A percentile compares a stretch with the other conserved stretches of the same genome.
These are phyloP conservation scores for Cylas formicarius DNA, from an alignment of 1,140 invertebrate species.

Conservation along the genomic window DNA sequence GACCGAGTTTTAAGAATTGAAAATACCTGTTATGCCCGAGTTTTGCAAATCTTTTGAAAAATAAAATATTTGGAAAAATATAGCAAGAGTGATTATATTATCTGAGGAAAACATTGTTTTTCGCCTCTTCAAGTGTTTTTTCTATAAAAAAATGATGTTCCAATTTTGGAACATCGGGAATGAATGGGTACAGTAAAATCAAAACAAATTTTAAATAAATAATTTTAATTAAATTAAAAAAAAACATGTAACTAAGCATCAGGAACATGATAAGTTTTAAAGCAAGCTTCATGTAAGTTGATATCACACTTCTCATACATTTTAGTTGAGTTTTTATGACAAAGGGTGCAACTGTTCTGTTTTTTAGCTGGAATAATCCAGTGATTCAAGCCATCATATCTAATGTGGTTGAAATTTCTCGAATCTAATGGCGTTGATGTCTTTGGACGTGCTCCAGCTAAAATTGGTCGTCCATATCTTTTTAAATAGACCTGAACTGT, in stretches of 20 bases:
- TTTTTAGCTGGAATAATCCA: slow-evolving; percentile 13
- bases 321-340: slow-evolving; percentile 9
- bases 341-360: slow-evolving; percentile 13
- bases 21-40: too few species aligned
- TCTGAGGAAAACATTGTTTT: too few species aligned
- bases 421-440: slow-evolving; percentile 6
- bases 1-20: too few species aligned
- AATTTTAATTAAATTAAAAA: too few species aligned
- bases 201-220: slow-evolving; percentile 3
- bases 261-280: slow-evolving; percentile 8
- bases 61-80: too few species aligned
- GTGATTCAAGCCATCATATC: slow-evolving; percentile 9
- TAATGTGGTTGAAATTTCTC: slow-evolving; percentile 4
- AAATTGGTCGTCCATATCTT: slow-evolving; percentile 8
- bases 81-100: too few species aligned
- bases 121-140: too few species aligned
- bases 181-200: slow-evolving; percentile 4
- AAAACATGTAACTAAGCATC: background rate
- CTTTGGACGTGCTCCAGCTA: slow-evolving; percentile 7
- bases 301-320: slow-evolving; percentile 6
- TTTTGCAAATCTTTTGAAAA: too few species aligned
- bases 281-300: slow-evolving; percentile 6
- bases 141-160: too few species aligned
- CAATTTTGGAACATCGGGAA: too few species aligned
- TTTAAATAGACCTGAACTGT: slow-evolving; percentile 8